phyloP scores from a whole-genome alignment of 2,888 invertebrate genomes.

The Agrotis clavis region DNA sequence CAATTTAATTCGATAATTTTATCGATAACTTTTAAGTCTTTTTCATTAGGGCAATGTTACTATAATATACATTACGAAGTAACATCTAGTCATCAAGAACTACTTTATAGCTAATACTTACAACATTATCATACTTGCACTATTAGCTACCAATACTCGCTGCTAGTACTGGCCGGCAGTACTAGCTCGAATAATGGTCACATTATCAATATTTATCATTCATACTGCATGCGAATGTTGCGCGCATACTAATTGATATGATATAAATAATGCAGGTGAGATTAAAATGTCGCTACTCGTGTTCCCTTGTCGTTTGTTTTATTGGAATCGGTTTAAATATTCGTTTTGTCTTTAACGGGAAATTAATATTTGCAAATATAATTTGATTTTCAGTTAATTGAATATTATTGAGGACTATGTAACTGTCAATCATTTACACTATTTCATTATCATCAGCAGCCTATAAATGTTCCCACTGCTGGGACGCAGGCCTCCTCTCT shows the following conservation, averaged over 20 bases:
- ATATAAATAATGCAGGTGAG: conserved; percentile 59
- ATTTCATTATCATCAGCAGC: too few relatives aligned
- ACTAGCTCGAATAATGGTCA: conserved; percentile 40
- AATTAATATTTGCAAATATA: neutral
- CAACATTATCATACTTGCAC: conserved; percentile 51
- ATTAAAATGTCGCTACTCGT: conserved; percentile 46
- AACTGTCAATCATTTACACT: too few relatives aligned
- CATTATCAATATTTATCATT: conserved; percentile 63
- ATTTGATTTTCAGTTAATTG: neutral
- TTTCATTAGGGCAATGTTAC: neutral
- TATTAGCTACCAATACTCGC: conserved; percentile 13
- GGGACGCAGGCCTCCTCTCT: too few relatives aligned
- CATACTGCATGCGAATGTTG: conserved; percentile 59
- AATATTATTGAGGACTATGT: neutral
- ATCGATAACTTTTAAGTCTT: neutral
- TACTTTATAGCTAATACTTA: conserved; percentile 7
- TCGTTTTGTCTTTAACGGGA: conserved; percentile 1
- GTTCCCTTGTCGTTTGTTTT: conserved; percentile 41
- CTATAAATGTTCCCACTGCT: too few relatives aligned
- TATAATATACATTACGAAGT: too few relatives aligned
- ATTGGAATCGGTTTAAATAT: conserved; percentile 34
- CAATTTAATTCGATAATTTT: neutral
- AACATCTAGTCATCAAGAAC: neutral
- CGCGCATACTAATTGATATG: conserved; percentile 63
- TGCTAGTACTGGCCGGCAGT: conserved; percentile 12